These are phyloP conservation scores for Megalopta genalis DNA, from an alignment of 1,140 invertebrate species.

Conservation along the genomic window DNA sequence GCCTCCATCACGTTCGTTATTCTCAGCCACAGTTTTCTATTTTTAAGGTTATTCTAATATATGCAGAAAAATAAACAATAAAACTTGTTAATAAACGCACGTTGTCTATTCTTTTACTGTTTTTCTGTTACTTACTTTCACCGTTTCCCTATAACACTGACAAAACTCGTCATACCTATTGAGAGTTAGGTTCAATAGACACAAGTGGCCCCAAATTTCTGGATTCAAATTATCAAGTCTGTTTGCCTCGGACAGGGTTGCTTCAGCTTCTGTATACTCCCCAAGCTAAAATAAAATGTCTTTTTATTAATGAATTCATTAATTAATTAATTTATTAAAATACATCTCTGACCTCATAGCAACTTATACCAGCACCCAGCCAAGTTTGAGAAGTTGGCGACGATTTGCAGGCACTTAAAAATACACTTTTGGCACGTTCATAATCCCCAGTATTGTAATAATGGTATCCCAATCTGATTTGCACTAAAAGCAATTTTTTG, in stretches of 20 bases:
- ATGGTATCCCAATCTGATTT: constrained; percentile 66
- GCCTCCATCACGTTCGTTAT: constrained; percentile 64
- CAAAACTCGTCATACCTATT: constrained; percentile 66
- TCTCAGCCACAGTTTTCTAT: constrained; percentile 68
- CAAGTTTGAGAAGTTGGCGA: constrained; percentile 70
- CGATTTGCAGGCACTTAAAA: constrained; percentile 58
- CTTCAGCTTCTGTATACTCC: constrained; percentile 70
- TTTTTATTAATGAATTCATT: background rate
- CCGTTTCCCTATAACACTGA: constrained; percentile 68
- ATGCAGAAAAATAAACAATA: constrained; percentile 43
- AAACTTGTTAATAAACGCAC: constrained; percentile 63
- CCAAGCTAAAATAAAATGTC: constrained; percentile 57
- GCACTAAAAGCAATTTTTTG: constrained; percentile 60
- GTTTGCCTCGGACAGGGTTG: constrained; percentile 72
- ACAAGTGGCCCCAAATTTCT: constrained; percentile 73
- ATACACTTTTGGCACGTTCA: constrained; percentile 56
- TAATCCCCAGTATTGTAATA: constrained; percentile 58
- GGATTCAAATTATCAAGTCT: constrained; percentile 69
- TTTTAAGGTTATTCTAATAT: constrained; percentile 68
- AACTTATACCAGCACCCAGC: constrained; percentile 71
- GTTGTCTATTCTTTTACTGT: constrained; percentile 4
- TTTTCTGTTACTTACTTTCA: constrained; percentile 57
- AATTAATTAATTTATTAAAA: background rate
- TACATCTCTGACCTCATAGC: constrained; percentile 64
- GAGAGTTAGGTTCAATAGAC: constrained; percentile 70